Conservation (phyloP, 2,797 vertebrate genomes). For the Buceros bicornis region DNA sequence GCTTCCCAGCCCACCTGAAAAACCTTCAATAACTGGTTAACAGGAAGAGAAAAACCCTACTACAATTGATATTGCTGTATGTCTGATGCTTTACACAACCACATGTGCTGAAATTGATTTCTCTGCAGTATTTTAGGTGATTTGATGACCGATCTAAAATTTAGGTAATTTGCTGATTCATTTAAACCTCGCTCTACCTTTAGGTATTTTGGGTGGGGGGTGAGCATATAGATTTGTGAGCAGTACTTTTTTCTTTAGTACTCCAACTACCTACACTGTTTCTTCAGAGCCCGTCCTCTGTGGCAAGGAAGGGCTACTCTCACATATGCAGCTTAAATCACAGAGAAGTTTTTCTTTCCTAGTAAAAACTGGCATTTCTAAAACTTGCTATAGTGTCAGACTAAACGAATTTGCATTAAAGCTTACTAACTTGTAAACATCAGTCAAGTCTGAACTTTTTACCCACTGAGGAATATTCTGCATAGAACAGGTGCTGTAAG, state of each 20-base stretch:
- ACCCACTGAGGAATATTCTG: neutral
- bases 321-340: rapidly evolving
- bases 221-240: neutral
- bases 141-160: neutral
- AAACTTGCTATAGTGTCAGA: neutral
- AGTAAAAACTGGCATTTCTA: neutral
- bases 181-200: neutral
- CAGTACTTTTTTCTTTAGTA: neutral
- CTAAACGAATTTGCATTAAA: neutral
- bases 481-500: neutral
- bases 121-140: neutral
- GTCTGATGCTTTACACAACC: neutral
- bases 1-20: neutral
- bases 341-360: neutral
- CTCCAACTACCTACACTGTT: neutral
- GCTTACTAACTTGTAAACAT: neutral
- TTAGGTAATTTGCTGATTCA: neutral
- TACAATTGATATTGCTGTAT: neutral
- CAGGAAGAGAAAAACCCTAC: neutral
- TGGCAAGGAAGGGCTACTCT: neutral
- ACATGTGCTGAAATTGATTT: neutral
- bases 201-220: neutral
- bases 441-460: neutral
- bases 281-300: neutral
- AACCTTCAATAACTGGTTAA: neutral